phyloP scores from a whole-genome alignment of 2,797 vertebrate species.

The Aulostomus chinensis region DNA sequence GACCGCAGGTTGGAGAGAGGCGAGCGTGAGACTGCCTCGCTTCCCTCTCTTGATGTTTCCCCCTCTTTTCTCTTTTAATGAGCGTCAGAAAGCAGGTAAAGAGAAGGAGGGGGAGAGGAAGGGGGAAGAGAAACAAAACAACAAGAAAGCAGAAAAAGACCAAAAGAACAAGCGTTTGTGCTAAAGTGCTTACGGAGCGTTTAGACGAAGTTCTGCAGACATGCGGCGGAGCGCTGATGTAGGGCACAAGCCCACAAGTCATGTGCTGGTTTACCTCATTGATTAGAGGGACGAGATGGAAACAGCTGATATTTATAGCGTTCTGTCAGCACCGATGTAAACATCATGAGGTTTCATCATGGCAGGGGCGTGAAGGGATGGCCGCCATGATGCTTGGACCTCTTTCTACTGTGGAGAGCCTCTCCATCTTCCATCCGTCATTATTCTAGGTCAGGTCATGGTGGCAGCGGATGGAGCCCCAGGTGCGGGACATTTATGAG shows the following conservation, averaged over 20 bases:
- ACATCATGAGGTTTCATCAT: no score
- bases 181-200: conserved; percentile 84
- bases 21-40: conserved; percentile 57
- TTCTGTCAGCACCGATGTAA: no score
- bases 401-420: no score
- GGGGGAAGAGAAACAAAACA: conserved; percentile 77
- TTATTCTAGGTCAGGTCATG: no score
- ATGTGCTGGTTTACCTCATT: conserved; percentile 48
- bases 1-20: conserved; percentile 82
- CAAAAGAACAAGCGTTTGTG: conserved; percentile 79
- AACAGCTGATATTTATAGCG: no score
- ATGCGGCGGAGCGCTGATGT: conserved; percentile 66
- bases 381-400: no score
- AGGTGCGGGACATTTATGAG: no score
- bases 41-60: conserved; percentile 77
- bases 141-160: conserved; percentile 81
- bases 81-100: conserved; percentile 75
- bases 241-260: conserved; percentile 61
- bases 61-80: conserved; percentile 80
- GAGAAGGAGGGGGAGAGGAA: conserved; percentile 25
- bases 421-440: no score
- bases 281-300: conserved; percentile 49
- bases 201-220: conserved; percentile 76
- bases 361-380: no score
- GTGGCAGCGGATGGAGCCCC: no score